Evolutionary conservation across 2,113 vertebrate genomes (phyloP).

Genomic region (Pluvianellus socialis): DNA sequence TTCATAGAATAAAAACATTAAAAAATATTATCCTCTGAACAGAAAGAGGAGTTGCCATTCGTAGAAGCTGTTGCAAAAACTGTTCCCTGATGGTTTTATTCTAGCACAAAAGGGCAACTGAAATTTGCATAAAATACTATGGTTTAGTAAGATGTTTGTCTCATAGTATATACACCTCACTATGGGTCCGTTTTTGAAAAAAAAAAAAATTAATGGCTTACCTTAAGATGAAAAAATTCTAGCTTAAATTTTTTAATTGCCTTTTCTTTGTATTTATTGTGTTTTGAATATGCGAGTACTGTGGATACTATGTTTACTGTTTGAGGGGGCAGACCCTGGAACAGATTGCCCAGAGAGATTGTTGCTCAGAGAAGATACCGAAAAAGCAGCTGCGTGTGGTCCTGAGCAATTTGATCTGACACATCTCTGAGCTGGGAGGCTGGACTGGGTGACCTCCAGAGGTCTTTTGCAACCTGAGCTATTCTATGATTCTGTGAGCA

Average conservation of each 20-base stretch:
- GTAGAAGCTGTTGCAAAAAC: neutral
- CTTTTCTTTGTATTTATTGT: neutral
- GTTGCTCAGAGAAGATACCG: neutral
- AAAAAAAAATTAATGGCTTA: neutral
- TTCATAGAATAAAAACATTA: neutral
- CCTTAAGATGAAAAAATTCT: neutral
- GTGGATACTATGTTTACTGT: neutral
- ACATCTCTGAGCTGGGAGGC: neutral
- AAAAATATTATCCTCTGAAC: neutral
- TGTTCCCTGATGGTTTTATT: neutral
- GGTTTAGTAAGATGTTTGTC: neutral
- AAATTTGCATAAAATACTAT: neutral
- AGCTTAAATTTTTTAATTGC: neutral
- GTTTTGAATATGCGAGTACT: neutral
- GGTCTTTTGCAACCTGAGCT: neutral
- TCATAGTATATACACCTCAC: neutral
- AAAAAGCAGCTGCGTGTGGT: neutral
- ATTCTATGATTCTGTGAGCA: neutral
- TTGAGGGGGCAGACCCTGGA: neutral
- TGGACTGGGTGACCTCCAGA: neutral
- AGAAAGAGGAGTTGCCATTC: neutral
- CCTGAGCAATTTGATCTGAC: neutral
- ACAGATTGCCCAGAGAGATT: neutral
- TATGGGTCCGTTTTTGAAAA: neutral
- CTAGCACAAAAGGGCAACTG: neutral